phyloP scores from a whole-genome alignment of 1,140 invertebrate genomes.

The Pogonus chalceus region DNA sequence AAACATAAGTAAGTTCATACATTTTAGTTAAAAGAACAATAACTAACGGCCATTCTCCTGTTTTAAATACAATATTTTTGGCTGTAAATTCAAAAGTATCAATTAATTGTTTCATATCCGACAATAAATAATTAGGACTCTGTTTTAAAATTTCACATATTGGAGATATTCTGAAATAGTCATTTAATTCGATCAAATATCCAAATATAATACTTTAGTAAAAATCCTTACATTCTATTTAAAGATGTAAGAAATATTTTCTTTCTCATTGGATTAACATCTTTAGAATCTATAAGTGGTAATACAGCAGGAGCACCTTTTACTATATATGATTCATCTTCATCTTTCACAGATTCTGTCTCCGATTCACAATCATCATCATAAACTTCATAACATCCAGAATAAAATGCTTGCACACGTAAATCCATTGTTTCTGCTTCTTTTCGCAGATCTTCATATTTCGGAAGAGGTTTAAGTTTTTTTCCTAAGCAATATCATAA shows the following conservation, averaged over 20 bases:
- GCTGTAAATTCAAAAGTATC: slow-evolving; percentile 47
- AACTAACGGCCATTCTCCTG: slow-evolving; percentile 43
- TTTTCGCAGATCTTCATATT: slow-evolving; percentile 44
- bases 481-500: too few species aligned
- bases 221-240: slow-evolving; percentile 36
- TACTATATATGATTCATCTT: slow-evolving; percentile 24
- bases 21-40: slow-evolving; percentile 42
- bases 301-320: slow-evolving; percentile 30
- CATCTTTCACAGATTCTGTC: slow-evolving; percentile 16
- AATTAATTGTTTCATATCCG: slow-evolving; percentile 40
- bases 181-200: slow-evolving; percentile 65
- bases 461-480: slow-evolving; percentile 43
- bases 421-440: slow-evolving; percentile 43
- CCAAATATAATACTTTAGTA: slow-evolving; percentile 3
- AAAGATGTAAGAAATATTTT: slow-evolving; percentile 45
- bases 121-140: slow-evolving; percentile 8
- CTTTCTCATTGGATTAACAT: slow-evolving; percentile 44
- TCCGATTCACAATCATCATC: slow-evolving; percentile 21
- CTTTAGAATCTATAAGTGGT: slow-evolving; percentile 43
- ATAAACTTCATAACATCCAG: slow-evolving; percentile 25
- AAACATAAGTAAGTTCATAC: slow-evolving; percentile 10
- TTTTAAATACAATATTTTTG: slow-evolving; percentile 48
- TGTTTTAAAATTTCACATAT: slow-evolving; percentile 1
- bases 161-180: background rate
- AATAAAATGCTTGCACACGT: slow-evolving; percentile 45